These are phyloP conservation scores for Atta colombica DNA, from an alignment of 1,140 invertebrate genomes.

Conservation along the genomic window DNA sequence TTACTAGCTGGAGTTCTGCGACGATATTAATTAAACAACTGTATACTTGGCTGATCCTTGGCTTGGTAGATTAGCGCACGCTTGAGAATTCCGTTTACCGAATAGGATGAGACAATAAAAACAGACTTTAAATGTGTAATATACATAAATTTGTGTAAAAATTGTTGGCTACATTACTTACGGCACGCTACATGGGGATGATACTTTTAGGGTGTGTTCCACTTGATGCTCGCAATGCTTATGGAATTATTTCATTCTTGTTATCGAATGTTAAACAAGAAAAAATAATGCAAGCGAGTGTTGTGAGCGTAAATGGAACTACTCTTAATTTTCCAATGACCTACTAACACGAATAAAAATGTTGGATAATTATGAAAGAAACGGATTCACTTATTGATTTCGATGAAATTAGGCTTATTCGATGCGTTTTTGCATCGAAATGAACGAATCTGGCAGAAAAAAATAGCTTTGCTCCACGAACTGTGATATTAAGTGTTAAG, in stretches of 20 bases:
- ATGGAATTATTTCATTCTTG: too few relatives aligned
- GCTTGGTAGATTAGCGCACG: background rate
- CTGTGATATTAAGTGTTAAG: too few relatives aligned
- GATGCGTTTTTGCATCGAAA: too few relatives aligned
- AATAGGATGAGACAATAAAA: background rate
- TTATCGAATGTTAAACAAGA: background rate
- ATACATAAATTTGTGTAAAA: background rate
- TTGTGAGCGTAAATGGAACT: too few relatives aligned
- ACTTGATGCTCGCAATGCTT: too few relatives aligned
- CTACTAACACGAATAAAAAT: background rate
- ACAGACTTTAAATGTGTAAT: background rate
- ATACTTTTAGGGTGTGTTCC: background rate
- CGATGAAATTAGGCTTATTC: too few relatives aligned
- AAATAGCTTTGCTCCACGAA: too few relatives aligned
- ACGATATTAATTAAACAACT: slow-evolving; percentile 35
- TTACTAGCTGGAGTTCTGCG: slow-evolving; percentile 69
- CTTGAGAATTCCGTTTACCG: slow-evolving; percentile 12
- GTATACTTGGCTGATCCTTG: slow-evolving; percentile 17
- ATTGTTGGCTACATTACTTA: background rate
- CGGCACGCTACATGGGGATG: too few relatives aligned
- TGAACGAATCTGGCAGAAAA: too few relatives aligned
- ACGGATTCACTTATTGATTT: too few relatives aligned
- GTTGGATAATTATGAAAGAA: too few relatives aligned
- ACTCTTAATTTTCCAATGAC: background rate
- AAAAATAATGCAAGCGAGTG: too few relatives aligned